phyloP scores from a whole-genome alignment of 2,797 vertebrate species.

The Clarias pachynema region DNA sequence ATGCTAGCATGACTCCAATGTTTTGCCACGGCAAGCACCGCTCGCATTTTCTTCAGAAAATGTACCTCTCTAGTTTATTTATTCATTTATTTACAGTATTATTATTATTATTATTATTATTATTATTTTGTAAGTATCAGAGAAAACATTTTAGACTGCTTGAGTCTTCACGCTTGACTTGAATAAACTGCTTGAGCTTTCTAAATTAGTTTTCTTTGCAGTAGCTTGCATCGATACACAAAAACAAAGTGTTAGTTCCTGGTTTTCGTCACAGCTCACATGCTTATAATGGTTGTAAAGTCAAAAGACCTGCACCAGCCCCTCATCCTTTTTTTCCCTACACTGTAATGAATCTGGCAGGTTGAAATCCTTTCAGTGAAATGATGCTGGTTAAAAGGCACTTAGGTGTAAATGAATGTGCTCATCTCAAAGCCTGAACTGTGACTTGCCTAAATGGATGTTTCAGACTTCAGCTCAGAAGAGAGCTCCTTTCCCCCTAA shows the following conservation, averaged over 20 bases:
- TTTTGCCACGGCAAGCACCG: no score
- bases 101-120: no score
- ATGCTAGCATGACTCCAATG: no score
- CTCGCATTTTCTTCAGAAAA: no score
- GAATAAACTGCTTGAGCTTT: background rate
- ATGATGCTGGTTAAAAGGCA: constrained; percentile 57
- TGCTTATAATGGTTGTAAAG: constrained; percentile 3
- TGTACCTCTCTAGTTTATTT: no score
- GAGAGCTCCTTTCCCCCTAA: background rate
- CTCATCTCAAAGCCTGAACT: constrained; percentile 21
- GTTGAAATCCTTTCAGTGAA: constrained; percentile 56
- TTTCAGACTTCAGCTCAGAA: constrained; percentile 21
- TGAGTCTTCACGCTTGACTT: background rate
- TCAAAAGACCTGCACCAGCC: background rate
- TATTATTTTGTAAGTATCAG: no score
- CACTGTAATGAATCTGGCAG: constrained; percentile 44
- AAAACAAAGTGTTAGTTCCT: background rate
- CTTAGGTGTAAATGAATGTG: constrained; percentile 45
- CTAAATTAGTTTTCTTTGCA: background rate
- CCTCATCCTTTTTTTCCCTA: background rate
- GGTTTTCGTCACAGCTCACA: background rate
- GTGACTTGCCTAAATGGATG: constrained; percentile 33
- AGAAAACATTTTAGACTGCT: no score
- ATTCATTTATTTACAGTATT: no score
- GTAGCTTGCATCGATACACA: background rate